phyloP scores from a whole-genome alignment of 2,113 vertebrate genomes.

The Laticauda laticaudata region DNA sequence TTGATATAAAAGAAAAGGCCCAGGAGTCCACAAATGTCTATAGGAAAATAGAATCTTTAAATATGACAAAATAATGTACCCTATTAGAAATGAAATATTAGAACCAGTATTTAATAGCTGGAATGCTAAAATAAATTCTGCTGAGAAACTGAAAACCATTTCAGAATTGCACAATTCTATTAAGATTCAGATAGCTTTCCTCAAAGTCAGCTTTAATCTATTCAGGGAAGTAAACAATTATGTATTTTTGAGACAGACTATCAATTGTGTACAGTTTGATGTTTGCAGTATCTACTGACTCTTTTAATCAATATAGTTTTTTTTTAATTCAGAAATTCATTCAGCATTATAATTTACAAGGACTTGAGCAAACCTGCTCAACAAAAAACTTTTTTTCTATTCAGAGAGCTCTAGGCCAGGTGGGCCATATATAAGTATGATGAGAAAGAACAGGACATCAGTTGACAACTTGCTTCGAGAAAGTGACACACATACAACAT shows the following conservation, averaged over 20 bases:
- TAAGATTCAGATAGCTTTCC: not conserved
- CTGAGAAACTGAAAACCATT: not conserved
- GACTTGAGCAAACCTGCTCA: not conserved
- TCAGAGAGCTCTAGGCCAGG: not conserved
- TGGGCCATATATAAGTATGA: not conserved
- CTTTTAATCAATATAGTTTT: slow-evolving; percentile 1
- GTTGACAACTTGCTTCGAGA: not conserved
- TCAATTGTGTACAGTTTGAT: too few species aligned
- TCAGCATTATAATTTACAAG: not conserved
- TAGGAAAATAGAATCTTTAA: not conserved
- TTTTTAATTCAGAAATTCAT: not conserved
- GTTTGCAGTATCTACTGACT: slow-evolving; percentile 15
- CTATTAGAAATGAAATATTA: not conserved
- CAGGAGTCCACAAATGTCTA: not conserved
- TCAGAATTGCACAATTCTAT: not conserved
- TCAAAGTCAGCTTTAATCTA: slow-evolving; percentile 28
- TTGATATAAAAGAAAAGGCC: not conserved
- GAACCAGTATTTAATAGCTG: not conserved
- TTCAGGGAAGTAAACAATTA: slow-evolving; percentile 22
- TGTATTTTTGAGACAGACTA: not conserved
- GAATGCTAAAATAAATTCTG: not conserved
- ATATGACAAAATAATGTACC: not conserved
- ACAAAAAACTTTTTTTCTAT: not conserved
- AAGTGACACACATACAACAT: not conserved
- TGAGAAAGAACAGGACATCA: not conserved